phyloP scores from a whole-genome alignment of 2,797 vertebrate species.

The Chaunax sp. region DNA sequence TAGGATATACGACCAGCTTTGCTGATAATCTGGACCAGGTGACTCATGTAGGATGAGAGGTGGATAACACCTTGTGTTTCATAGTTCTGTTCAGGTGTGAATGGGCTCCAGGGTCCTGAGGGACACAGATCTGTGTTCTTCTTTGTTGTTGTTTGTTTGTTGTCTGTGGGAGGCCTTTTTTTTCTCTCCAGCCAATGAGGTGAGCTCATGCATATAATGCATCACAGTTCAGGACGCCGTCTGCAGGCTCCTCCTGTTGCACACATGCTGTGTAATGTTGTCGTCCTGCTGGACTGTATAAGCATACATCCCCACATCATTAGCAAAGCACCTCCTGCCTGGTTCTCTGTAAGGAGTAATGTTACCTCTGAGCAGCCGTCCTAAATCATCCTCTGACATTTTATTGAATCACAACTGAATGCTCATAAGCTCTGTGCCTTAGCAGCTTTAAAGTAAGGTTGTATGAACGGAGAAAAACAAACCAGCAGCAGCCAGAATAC shows the following conservation, averaged over 20 bases:
- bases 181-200: conserved; percentile 48
- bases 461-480: conserved; percentile 44
- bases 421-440: conserved; percentile 46
- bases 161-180: conserved; percentile 51
- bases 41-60: too few relatives aligned
- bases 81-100: conserved; percentile 30
- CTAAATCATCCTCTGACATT: conserved; percentile 70
- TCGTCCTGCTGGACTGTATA: conserved; percentile 29
- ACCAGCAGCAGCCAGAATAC: conserved; percentile 17
- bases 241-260: conserved; percentile 47
- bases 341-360: conserved; percentile 56
- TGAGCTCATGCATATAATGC: conserved; percentile 67
- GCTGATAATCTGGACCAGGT: too few relatives aligned
- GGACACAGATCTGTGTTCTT: conserved; percentile 41
- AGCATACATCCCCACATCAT: conserved; percentile 40
- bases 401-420: conserved; percentile 63
- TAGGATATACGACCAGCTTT: too few relatives aligned
- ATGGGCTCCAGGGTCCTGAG: conserved; percentile 38
- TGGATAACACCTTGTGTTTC: too few relatives aligned
- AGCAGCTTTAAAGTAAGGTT: conserved; percentile 42
- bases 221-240: conserved; percentile 57
- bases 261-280: conserved; percentile 24
- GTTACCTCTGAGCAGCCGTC: conserved; percentile 54
- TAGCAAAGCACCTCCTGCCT: conserved; percentile 33
- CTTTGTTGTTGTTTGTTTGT: conserved; percentile 52